Base-by-base conservation (phyloP, 2,888 invertebrate genomes). In the Halictus ligatus region DNA sequence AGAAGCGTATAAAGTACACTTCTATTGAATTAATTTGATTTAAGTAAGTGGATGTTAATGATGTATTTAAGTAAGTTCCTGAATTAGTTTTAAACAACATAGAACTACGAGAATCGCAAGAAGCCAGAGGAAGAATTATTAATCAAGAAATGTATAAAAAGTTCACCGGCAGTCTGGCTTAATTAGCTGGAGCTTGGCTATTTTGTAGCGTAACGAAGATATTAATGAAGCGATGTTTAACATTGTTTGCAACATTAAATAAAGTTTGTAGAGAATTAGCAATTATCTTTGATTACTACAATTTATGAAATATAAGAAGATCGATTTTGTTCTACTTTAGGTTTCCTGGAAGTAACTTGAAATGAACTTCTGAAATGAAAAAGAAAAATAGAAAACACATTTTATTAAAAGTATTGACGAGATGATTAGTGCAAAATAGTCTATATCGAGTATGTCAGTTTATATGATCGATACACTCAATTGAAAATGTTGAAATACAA, bases 121-220 rank as follows among this genome's bases (percentile, higher is more conserved):
- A n/a, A 58, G n/a, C n/a, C 21, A 4, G n/a, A 58, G 12, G 58
- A 58, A n/a, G 58, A 58, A 58, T 58, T 58, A 58, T 58, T 58
- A 58, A 58, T 58, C 12, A 58, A n/a, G 58, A 58, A 58, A 58
- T 58, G 12, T n/a, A 58, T n/a, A 58, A 58, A n/a, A 58, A 58
- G 58, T 58, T 58, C 58, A n/a, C n/a, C n/a, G 12, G 58, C n/a
- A 58, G 58, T n/a, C 58, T 69, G 40, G 69, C 69, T 46, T 78
- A 69, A 21, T 78, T 78, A 78, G 58, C 58, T n/a, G 58, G 58
- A n/a, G 58, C 58, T n/a, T 58, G 10, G 54, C n/a, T 54, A 58
- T 58, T 58, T 58, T 58, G n/a, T n/a, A 58, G 58, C 58, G 58
- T n/a, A n/a, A n/a, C 58, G 58, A 58, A 58, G 46, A 48, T 54